Conservation (phyloP, 2,797 vertebrate species). For the Gallinago solitaria region DNA sequence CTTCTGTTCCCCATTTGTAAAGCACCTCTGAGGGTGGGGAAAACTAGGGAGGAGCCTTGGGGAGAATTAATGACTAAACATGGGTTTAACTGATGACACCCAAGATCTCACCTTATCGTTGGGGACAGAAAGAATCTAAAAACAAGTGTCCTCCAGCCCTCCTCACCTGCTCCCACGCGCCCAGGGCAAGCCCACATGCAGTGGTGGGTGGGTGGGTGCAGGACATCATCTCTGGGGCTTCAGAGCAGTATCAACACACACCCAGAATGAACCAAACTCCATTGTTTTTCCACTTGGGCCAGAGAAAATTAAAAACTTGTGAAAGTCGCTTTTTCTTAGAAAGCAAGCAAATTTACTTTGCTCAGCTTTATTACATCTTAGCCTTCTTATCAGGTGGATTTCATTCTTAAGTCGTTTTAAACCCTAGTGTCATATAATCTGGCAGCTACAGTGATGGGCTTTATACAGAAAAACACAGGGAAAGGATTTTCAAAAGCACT, state of each 20-base stretch:
- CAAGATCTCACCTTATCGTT: neutral
- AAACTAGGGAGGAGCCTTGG: neutral
- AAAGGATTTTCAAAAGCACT: neutral
- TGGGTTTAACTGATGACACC: neutral
- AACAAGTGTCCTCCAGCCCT: accelerated
- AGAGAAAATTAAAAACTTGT: slow-evolving; percentile 26
- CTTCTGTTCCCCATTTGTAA: neutral
- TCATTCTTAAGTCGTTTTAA: slow-evolving; percentile 29
- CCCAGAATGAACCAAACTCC: neutral
- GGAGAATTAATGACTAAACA: neutral
- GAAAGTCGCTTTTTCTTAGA: neutral
- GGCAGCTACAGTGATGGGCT: neutral
- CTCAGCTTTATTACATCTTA: slow-evolving; percentile 16
- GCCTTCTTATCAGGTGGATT: slow-evolving; percentile 21
- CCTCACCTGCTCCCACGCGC: accelerated
- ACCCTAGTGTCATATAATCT: slow-evolving; percentile 16
- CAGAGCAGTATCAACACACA: accelerated
- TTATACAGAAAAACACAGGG: slow-evolving; percentile 12
- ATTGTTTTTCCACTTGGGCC: neutral
- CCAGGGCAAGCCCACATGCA: neutral
- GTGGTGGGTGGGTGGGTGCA: too few relatives aligned
- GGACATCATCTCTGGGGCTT: accelerated
- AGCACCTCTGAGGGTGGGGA: neutral
- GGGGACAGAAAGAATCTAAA: neutral
- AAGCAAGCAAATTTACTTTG: slow-evolving; percentile 12